A percentile compares a stretch with the other conserved stretches of the same genome.
phyloP scores from a whole-genome alignment of 2,888 invertebrate species.

The Meiosimyza decipiens region DNA sequence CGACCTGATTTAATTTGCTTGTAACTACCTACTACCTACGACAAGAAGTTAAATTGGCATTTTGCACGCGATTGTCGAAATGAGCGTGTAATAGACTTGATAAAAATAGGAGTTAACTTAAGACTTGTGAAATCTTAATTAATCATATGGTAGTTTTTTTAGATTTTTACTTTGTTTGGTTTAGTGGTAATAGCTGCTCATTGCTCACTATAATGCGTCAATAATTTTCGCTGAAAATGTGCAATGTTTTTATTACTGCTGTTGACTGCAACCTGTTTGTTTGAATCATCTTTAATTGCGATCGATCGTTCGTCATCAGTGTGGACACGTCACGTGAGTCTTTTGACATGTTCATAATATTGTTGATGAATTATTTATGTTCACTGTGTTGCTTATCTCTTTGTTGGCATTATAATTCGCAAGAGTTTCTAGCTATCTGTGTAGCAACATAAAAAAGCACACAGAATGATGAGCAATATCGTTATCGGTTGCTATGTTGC shows the following conservation, averaged over 20 bases:
- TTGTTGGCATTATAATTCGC: conserved; percentile 10
- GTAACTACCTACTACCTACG: neutral
- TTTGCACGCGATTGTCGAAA: conserved; percentile 25
- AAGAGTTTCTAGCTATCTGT: conserved; percentile 13
- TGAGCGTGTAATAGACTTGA: neutral
- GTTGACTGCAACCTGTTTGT: neutral
- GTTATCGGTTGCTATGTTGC: neutral
- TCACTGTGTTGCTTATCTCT: conserved; percentile 5
- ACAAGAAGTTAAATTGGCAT: conserved; percentile 15
- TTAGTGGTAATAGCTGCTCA: neutral
- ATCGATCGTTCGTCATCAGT: conserved; percentile 8
- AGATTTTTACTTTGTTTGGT: neutral
- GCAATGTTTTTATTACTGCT: no score
- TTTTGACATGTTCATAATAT: conserved; percentile 33
- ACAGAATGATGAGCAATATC: neutral
- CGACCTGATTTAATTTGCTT: no score
- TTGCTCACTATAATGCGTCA: neutral
- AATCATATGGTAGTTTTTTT: neutral
- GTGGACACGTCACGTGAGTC: conserved; percentile 30
- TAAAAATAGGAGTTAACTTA: no score
- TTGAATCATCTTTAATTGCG: conserved; percentile 28
- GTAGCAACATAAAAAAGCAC: neutral
- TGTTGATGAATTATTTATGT: conserved; percentile 31
- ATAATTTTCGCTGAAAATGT: no score
- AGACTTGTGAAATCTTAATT: no score